These are phyloP conservation scores for Varecia variegata DNA, from an alignment of 2,797 vertebrate genomes.

Conservation along the genomic window DNA sequence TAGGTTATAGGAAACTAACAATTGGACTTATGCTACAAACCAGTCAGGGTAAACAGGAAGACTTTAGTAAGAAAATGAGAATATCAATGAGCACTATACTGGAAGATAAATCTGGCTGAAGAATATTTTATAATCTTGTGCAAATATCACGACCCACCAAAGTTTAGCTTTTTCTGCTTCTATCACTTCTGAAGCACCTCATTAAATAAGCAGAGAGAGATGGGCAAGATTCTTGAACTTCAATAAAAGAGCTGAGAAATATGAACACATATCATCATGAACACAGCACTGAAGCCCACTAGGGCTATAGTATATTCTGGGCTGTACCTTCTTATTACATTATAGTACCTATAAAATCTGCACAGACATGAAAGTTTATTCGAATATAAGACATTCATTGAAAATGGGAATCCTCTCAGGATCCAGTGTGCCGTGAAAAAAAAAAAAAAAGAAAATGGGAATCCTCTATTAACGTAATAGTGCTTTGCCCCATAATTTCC, in stretches of 20 bases:
- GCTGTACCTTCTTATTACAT: neutral
- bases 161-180: neutral
- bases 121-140: neutral
- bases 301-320: neutral
- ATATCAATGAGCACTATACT: neutral
- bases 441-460: too few relatives aligned
- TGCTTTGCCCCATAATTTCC: neutral
- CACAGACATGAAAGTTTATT: neutral
- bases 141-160: neutral
- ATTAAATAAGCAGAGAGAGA: neutral
- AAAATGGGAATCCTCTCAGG: neutral
- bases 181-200: neutral
- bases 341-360: neutral
- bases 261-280: neutral
- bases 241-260: neutral
- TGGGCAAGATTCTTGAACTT: neutral
- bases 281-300: neutral
- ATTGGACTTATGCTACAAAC: neutral
- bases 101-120: constrained; percentile 14
- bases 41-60: neutral
- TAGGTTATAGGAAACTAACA: neutral
- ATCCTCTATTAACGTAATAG: neutral
- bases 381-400: neutral
- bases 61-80: constrained; percentile 8
- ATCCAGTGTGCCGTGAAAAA: too few relatives aligned